Percentiles rank a stretch among this genome's conserved stretches.
Evolutionary conservation across 64 coral and sea anemone genomes (phyloP).

Genomic region (Pocillopora damicornis): DNA sequence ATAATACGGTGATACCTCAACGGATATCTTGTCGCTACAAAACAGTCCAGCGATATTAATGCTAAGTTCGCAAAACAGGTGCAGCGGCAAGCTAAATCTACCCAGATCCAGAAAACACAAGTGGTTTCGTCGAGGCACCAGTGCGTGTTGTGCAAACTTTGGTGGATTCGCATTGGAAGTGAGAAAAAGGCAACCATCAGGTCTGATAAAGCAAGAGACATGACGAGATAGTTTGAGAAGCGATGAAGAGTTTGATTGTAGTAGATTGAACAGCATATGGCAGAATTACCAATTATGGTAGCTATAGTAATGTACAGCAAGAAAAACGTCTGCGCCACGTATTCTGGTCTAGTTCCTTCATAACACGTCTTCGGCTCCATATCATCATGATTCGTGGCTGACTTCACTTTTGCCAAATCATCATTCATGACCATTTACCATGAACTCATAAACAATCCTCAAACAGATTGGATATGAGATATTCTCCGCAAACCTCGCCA

Average conservation of each 20-base stretch:
- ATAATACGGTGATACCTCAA: slow-evolving; percentile 48
- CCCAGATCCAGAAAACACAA: slow-evolving; percentile 47
- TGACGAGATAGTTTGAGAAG: slow-evolving; percentile 61
- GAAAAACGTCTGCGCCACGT: slow-evolving; percentile 40
- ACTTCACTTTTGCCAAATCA: background rate
- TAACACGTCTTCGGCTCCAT: background rate
- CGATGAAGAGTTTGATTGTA: slow-evolving; percentile 38
- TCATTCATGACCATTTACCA: background rate
- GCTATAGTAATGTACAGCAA: slow-evolving; percentile 36
- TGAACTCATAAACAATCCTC: background rate
- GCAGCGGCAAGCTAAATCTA: slow-evolving; percentile 43
- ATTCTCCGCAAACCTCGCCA: background rate
- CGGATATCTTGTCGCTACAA: slow-evolving; percentile 66
- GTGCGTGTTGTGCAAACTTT: slow-evolving; percentile 59
- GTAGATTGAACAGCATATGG: slow-evolving; percentile 38
- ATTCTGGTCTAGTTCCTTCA: slow-evolving; percentile 7
- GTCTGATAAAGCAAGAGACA: slow-evolving; percentile 55
- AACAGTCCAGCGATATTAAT: slow-evolving; percentile 56
- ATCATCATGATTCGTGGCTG: background rate
- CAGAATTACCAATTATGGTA: slow-evolving; percentile 47
- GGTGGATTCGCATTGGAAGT: slow-evolving; percentile 53
- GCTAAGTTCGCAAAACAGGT: slow-evolving; percentile 67
- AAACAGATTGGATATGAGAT: background rate
- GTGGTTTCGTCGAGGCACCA: slow-evolving; percentile 55
- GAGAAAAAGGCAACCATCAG: slow-evolving; percentile 55